Base-by-base conservation (phyloP, 2,888 invertebrate species). In the Ganaspis brasiliensis region DNA sequence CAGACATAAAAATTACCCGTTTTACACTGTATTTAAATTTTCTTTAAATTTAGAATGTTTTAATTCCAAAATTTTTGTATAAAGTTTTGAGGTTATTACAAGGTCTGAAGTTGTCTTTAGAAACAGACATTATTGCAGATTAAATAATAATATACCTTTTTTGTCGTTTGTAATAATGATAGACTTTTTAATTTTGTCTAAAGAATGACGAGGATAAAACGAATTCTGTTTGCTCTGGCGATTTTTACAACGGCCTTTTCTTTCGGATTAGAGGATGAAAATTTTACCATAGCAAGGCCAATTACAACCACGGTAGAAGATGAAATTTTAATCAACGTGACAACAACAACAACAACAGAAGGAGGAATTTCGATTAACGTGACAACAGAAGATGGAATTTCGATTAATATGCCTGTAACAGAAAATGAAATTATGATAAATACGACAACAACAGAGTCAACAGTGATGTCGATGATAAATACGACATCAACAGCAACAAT, bases 151-250 rank as follows among this genome's bases (percentile, higher is more conserved):
- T 6, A 31, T 31, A 31, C 9, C 12, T 40, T 40, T n/a, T 49
- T 49, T 49, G n/a, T 16, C 4, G 14, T 1, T 49, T 49, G 6
- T 49, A 49, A n/a, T 49, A n/a, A 49, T n/a, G n/a, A 16, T 49
- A 6, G 14, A n/a, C 16, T 63, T 56, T 57, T 37, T 9, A 35
- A 45, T 74, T 24, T 76, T 80, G 49, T 74, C 85, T 83, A 6
- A 83, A 90, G 90, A 80, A 90, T 90, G 90, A 86, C 86, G 87
- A 85, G 79, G 77, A 84, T 75, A 77, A 78, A 80, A 72, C 81
- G 74, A 83, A 81, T 80, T 72, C 74, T 85, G 76, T 76, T 89
- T 21, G 73, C 83, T 56, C 79, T 87, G 81, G 78, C 84, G 70
- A 72, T 86, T 76, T 83, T 84, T 79, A 81, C 85, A 79, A 81